Evolutionary conservation across 64 coral and sea anemone genomes (phyloP).

Genomic region (Stichodactyla helianthus): DNA sequence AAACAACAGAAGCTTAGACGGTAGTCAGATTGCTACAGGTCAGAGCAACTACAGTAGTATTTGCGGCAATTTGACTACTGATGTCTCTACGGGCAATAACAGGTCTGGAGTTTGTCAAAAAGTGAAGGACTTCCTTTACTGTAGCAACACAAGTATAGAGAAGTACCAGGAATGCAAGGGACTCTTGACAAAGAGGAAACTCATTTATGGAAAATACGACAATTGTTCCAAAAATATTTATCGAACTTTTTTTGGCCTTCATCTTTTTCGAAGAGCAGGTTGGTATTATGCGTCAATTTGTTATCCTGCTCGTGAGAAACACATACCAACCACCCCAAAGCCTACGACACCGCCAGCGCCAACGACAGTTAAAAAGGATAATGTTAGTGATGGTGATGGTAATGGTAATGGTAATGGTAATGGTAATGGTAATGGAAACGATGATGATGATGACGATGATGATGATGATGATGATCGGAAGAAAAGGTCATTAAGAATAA

Average conservation of each 20-base stretch:
- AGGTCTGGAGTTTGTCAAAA: background rate
- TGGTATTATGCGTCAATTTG: constrained; percentile 7
- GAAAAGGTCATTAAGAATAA: background rate
- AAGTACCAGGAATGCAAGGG: constrained; percentile 6
- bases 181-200: constrained; percentile 8
- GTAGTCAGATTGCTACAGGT: background rate
- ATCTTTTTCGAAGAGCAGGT: background rate
- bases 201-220: constrained; percentile 18
- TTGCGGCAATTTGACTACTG: background rate
- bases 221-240: constrained; percentile 15
- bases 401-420: background rate
- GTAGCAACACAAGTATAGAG: background rate
- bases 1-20: background rate
- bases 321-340: background rate
- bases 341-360: background rate
- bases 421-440: background rate
- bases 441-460: background rate
- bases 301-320: background rate
- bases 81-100: background rate
- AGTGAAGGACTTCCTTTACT: background rate
- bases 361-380: background rate
- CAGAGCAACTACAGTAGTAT: background rate
- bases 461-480: background rate
- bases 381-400: too few relatives aligned
- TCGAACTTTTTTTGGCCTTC: background rate